Percentiles rank a stretch among this genome's conserved stretches.
Conservation (phyloP, 64 coral and sea anemone genomes). For the Astreopora myriophthalma region DNA sequence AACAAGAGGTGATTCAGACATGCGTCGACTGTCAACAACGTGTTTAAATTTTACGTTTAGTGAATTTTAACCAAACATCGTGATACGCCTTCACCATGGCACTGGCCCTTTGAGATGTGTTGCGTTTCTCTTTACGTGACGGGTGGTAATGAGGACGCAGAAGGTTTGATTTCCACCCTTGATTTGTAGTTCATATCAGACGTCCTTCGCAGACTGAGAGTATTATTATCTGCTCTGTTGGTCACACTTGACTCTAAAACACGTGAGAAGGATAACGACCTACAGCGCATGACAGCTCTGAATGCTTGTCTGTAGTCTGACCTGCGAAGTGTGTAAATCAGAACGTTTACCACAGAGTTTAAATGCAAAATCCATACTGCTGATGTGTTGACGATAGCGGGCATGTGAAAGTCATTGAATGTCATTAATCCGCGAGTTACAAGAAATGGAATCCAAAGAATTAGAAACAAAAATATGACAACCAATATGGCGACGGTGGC, state of each 20-base stretch:
- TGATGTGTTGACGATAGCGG: conserved; percentile 7
- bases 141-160: not conserved
- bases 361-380: conserved; percentile 59
- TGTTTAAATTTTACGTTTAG: too few species aligned
- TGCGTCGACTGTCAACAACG: too few species aligned
- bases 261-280: not conserved
- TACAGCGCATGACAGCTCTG: conserved; percentile 23
- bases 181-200: not conserved
- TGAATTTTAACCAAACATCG: too few species aligned
- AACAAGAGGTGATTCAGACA: too few species aligned
- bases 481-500: conserved; percentile 55
- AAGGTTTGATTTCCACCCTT: not conserved
- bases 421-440: conserved; percentile 41
- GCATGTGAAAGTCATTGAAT: not conserved
- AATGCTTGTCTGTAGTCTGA: conserved; percentile 57
- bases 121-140: not conserved
- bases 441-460: conserved; percentile 62
- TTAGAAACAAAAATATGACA: conserved; percentile 56
- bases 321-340: conserved; percentile 56
- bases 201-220: not conserved
- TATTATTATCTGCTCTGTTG: not conserved
- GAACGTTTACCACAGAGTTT: conserved; percentile 53
- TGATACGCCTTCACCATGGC: too few species aligned
- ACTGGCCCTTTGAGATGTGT: too few species aligned
- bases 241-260: not conserved